A percentile compares a stretch with the other conserved stretches of the same genome.
Conservation (phyloP, 2,797 vertebrate genomes). For the Tokudaia tokunoshimensis region DNA sequence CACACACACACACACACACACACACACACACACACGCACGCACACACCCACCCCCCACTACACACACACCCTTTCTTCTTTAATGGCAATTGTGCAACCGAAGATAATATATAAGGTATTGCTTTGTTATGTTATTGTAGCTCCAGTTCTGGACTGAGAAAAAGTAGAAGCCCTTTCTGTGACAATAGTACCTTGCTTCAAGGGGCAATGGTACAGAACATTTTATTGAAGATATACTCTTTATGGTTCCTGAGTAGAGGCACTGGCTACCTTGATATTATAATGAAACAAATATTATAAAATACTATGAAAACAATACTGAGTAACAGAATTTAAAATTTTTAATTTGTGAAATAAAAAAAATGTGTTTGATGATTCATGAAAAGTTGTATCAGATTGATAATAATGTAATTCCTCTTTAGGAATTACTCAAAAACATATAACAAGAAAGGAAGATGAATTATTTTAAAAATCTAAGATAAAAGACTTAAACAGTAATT, state of each 20-base stretch:
- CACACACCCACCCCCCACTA: not conserved
- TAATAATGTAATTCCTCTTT: slow-evolving; percentile 8
- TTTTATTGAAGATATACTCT: not conserved
- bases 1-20: not conserved
- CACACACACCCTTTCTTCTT: not conserved
- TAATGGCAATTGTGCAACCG: not conserved
- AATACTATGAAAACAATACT: not conserved
- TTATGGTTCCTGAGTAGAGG: not conserved
- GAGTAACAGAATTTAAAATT: not conserved
- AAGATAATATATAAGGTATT: not conserved
- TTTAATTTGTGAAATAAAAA: not conserved
- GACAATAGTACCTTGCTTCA: not conserved
- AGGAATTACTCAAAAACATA: not conserved
- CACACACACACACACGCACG: not conserved
- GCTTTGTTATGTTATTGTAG: not conserved
- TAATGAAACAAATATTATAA: not conserved
- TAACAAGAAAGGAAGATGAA: not conserved
- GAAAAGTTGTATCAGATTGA: not conserved
- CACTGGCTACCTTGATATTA: not conserved
- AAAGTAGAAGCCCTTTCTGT: not conserved
- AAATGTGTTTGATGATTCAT: not conserved
- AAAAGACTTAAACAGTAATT: not conserved
- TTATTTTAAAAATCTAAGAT: not conserved
- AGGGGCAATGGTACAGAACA: not conserved
- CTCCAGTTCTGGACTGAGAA: not conserved